A percentile compares a stretch with the other conserved stretches of the same genome.
phyloP scores from a whole-genome alignment of 1,140 invertebrate species.

The Drosophila yakuba region DNA sequence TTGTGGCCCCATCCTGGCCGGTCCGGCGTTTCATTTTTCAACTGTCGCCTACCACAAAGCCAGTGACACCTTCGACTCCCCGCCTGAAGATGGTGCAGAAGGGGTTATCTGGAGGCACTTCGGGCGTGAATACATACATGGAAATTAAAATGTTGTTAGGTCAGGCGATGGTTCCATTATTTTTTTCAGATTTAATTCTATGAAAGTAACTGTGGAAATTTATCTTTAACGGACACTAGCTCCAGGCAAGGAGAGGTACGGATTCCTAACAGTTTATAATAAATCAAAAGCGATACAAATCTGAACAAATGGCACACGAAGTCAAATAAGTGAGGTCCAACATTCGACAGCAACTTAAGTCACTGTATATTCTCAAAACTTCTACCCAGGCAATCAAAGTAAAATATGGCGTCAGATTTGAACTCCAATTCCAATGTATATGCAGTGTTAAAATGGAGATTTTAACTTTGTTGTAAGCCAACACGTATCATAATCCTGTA shows the following conservation, averaged over 20 bases:
- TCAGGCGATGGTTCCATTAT: constrained; percentile 40
- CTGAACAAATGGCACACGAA: constrained; percentile 15
- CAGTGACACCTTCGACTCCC: constrained; percentile 43
- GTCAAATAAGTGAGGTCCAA: neutral
- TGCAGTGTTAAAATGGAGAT: too few relatives aligned
- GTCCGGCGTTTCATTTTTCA: constrained; percentile 51
- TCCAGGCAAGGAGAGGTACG: constrained; percentile 11
- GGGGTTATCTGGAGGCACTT: constrained; percentile 43
- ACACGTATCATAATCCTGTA: too few relatives aligned
- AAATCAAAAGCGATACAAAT: constrained; percentile 30
- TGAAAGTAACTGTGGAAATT: constrained; percentile 34
- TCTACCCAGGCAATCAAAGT: neutral
- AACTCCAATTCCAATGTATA: too few relatives aligned
- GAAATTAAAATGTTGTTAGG: constrained; percentile 78
- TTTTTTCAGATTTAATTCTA: constrained; percentile 13
- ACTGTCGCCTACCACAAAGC: constrained; percentile 50
- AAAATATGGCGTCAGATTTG: too few relatives aligned
- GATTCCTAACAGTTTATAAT: constrained; percentile 20
- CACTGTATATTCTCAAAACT: too few relatives aligned
- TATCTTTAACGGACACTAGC: constrained; percentile 44
- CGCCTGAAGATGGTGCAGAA: constrained; percentile 14
- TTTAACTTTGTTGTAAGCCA: too few relatives aligned
- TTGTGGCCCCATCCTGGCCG: constrained; percentile 58
- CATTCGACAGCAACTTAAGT: neutral
- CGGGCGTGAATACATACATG: constrained; percentile 52